phyloP scores from a whole-genome alignment of 1,140 invertebrate genomes.

The Diachasma alloeum region DNA sequence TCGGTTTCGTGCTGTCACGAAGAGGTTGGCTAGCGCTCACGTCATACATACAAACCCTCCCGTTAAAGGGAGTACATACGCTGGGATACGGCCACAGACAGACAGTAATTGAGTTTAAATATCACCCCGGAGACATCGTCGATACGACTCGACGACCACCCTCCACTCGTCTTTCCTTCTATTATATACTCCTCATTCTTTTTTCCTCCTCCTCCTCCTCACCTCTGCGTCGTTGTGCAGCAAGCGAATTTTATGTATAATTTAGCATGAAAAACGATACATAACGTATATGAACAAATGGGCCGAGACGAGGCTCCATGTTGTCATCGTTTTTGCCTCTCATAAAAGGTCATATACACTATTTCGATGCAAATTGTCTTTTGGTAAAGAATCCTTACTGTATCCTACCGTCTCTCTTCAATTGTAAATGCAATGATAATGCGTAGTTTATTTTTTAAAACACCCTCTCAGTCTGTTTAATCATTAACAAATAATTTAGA shows the following conservation, averaged over 20 bases:
- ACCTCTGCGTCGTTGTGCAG: too few species aligned
- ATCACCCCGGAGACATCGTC: constrained; percentile 11
- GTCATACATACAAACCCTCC: not conserved
- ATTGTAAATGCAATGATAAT: not conserved
- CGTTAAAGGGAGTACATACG: not conserved
- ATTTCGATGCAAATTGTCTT: constrained; percentile 10
- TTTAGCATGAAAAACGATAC: not conserved
- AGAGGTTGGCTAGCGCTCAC: not conserved
- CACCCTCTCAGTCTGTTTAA: not conserved
- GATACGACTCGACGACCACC: constrained; percentile 11
- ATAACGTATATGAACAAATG: not conserved
- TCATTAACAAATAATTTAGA: too few species aligned
- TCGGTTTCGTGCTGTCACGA: constrained; percentile 9
- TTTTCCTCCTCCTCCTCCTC: not conserved
- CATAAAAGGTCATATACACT: constrained; percentile 19
- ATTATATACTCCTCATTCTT: not conserved
- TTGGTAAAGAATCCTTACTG: not conserved
- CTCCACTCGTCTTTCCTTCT: not conserved
- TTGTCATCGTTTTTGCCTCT: not conserved
- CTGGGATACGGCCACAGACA: not conserved
- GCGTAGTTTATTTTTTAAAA: not conserved
- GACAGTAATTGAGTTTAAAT: constrained; percentile 24
- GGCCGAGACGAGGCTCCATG: not conserved
- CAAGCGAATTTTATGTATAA: not conserved
- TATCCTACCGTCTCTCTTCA: not conserved